Evolutionary conservation across 1,140 invertebrate genomes (phyloP), one percentile per base, ranked within the genome.

Genomic region (Pseudobourletiella spinata): DNA sequence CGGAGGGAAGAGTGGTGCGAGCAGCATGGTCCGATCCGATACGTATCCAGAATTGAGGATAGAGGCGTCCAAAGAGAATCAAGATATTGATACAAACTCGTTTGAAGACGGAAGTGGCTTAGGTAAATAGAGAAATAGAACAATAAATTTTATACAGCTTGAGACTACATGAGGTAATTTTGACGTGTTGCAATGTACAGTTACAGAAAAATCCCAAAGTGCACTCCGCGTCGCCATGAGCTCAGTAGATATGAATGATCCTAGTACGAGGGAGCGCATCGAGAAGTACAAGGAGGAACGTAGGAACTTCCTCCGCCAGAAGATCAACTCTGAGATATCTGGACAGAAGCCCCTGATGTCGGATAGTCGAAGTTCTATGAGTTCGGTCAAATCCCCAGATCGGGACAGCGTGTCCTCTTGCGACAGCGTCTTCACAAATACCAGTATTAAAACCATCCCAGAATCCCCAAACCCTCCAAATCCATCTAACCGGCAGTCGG

Each of bases 251-350:
- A 70, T 80, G 29, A 79, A 78, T 29, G 80, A 81, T 69, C 79
- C 80, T 1, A 72, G 74, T 2, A 78, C 86, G 63, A 75, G 86
- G 26, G 86, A 89, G 71, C 75, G 89, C 43, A 93, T 93, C 65
- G 89, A 92, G 73, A 86, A 87, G 72, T 93, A 93, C 72, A 95
- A 95, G 77, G 89, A 92, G 73, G 90, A 93, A 72, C 77, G 91
- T n/a, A 79, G 91, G 57, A 85, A 84, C 56, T 88, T 89, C 71
- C 73, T 94, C 22, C 80, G 89, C 28, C 88, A 93, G 71, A 92
- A 91, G 74, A 89, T 89, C 71, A 84, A 86, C 58, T 86, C 86
- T 0, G 89, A 93, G 70, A 79, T 81, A 61, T 76, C 80, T 50
- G 81, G 81, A 68, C 72, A 79, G 80, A 55, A 57, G 69, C n/a